Conservation (phyloP, 2,113 vertebrate species). For the Nerophis ophidion region DNA sequence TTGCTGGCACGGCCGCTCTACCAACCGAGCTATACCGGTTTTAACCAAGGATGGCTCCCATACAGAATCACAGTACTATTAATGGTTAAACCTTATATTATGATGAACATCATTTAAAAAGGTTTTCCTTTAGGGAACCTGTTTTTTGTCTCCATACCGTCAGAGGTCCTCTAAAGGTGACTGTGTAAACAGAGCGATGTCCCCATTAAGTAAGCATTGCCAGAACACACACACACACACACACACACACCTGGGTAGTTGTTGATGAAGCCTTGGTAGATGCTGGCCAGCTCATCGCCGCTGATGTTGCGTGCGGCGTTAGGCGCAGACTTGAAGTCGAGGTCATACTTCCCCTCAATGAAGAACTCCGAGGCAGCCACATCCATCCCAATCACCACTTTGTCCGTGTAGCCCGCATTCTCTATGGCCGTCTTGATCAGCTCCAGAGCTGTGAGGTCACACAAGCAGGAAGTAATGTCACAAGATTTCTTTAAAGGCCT, state of each 20-base stretch:
- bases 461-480: background rate
- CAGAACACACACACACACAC: background rate
- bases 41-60: too few relatives aligned
- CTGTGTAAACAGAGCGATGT: too few relatives aligned
- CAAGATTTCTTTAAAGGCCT: background rate
- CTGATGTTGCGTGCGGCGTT: slow-evolving; percentile 85
- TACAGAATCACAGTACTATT: too few relatives aligned
- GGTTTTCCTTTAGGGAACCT: too few relatives aligned
- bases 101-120: too few relatives aligned
- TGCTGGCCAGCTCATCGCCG: slow-evolving; percentile 79
- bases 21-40: too few relatives aligned
- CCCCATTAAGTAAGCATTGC: too few relatives aligned
- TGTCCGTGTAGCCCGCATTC: slow-evolving; percentile 86
- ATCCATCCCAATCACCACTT: slow-evolving; percentile 93
- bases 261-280: slow-evolving; percentile 89
- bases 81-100: too few relatives aligned
- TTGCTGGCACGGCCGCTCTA: too few relatives aligned
- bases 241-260: slow-evolving; percentile 82
- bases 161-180: too few relatives aligned
- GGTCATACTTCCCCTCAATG: slow-evolving; percentile 84
- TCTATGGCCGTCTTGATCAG: slow-evolving; percentile 89
- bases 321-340: slow-evolving; percentile 90
- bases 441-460: slow-evolving; percentile 76
- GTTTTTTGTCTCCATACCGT: too few relatives aligned
- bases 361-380: slow-evolving; percentile 90